phyloP scores from a whole-genome alignment of 1,140 invertebrate species.

The Plectrocnemia conspersa region DNA sequence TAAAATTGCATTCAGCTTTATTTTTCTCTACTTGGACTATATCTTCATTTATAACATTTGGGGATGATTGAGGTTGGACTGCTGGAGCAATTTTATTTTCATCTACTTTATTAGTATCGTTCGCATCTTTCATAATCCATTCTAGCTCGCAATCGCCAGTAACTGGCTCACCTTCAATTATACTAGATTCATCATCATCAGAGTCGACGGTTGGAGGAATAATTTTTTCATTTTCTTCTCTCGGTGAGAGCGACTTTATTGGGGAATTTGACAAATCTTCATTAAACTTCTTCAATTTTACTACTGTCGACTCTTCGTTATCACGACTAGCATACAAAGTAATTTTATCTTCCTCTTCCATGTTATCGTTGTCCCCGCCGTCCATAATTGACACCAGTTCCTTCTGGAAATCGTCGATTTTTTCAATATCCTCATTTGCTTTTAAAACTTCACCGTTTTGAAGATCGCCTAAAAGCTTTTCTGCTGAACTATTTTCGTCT shows the following conservation, averaged over 20 bases:
- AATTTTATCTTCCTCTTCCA: neutral
- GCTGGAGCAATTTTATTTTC: neutral
- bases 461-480: neutral
- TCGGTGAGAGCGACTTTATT: neutral
- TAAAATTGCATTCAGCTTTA: neutral
- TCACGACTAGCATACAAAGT: too few relatives aligned
- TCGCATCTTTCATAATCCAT: constrained; percentile 14
- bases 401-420: neutral
- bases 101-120: neutral
- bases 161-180: constrained; percentile 27
- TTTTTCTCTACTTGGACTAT: neutral
- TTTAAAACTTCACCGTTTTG: neutral
- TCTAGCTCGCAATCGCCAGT: constrained; percentile 25
- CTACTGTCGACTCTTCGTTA: neutral
- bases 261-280: neutral
- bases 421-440: neutral
- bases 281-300: neutral
- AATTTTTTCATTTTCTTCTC: neutral
- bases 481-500: neutral
- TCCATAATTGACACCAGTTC: too few relatives aligned
- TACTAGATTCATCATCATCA: constrained; percentile 28
- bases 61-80: neutral
- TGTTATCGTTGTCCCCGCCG: neutral
- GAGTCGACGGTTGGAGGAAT: constrained; percentile 14
- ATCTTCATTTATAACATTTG: neutral